A percentile compares a stretch with the other conserved stretches of the same genome.
Evolutionary conservation across 1,140 invertebrate species (phyloP).

Genomic region (Apolygus lucorum): DNA sequence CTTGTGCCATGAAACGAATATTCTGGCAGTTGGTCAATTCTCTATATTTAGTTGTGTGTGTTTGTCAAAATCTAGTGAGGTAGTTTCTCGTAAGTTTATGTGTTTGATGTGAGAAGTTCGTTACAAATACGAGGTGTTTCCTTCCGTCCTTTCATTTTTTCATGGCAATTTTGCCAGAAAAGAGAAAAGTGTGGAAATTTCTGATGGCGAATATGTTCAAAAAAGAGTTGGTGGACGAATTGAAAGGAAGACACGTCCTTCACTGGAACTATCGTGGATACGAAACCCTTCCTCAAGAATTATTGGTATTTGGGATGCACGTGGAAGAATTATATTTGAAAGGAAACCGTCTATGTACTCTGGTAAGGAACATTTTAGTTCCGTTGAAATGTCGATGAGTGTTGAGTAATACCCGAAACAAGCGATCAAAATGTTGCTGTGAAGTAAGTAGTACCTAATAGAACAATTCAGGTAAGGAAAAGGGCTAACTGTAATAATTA

Average conservation of each 20-base stretch:
- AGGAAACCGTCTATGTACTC: conserved; percentile 29
- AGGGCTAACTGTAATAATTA: too few relatives aligned
- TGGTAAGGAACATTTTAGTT: too few relatives aligned
- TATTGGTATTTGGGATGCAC: conserved; percentile 30
- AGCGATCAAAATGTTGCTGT: too few relatives aligned
- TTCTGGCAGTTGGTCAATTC: not conserved
- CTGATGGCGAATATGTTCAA: not conserved
- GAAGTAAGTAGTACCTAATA: too few relatives aligned
- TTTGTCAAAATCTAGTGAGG: not conserved
- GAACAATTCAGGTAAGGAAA: too few relatives aligned
- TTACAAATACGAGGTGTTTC: too few relatives aligned
- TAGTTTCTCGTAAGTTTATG: too few relatives aligned
- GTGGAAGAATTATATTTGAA: conserved; percentile 34
- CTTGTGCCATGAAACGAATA: not conserved
- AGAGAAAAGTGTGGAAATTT: not conserved
- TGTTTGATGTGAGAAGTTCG: too few relatives aligned
- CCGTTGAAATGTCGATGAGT: too few relatives aligned
- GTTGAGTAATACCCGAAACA: too few relatives aligned
- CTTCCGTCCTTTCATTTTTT: too few relatives aligned
- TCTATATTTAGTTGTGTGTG: not conserved
- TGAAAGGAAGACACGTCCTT: conserved; percentile 30
- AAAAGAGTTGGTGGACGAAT: conserved; percentile 25
- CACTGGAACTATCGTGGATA: conserved; percentile 35
- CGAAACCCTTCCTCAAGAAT: conserved; percentile 30
- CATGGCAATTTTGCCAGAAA: not conserved